Evolutionary conservation across 2,888 invertebrate species (phyloP).

Genomic region (Papilio demoleus): DNA sequence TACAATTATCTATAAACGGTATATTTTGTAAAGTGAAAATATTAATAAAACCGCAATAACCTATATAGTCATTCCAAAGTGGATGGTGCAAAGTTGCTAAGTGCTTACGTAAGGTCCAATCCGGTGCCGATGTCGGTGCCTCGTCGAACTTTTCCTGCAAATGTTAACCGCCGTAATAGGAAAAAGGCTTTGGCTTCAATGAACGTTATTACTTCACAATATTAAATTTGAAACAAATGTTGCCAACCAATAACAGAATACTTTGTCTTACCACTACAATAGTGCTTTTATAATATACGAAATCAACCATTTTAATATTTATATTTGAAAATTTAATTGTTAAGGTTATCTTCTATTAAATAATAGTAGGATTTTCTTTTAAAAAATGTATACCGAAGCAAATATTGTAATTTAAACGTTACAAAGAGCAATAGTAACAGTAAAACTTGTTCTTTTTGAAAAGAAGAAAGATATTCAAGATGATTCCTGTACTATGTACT

Average conservation of each 20-base stretch:
- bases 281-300: neutral
- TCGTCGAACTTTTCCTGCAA: constrained; percentile 36
- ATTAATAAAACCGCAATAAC: constrained; percentile 35
- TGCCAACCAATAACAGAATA: constrained; percentile 11
- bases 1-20: neutral
- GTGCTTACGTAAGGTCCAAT: constrained; percentile 41
- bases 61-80: constrained; percentile 29
- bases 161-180: constrained; percentile 38
- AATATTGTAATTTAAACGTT: too few species aligned
- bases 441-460: too few species aligned
- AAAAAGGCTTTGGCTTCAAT: constrained; percentile 29
- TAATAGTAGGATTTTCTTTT: too few species aligned
- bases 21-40: constrained; percentile 22
- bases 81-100: constrained; percentile 37
- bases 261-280: neutral
- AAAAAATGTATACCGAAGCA: too few species aligned
- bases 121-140: constrained; percentile 22
- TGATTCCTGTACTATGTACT: too few species aligned
- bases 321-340: neutral
- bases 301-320: neutral
- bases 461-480: too few species aligned
- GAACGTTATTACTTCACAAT: constrained; percentile 26
- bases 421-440: too few species aligned
- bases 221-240: constrained; percentile 33
- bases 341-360: too few species aligned